These are phyloP conservation scores for Hydrozoanthus tunicans DNA, from an alignment of 64 coral and sea anemone genomes.

Conservation along the genomic window DNA sequence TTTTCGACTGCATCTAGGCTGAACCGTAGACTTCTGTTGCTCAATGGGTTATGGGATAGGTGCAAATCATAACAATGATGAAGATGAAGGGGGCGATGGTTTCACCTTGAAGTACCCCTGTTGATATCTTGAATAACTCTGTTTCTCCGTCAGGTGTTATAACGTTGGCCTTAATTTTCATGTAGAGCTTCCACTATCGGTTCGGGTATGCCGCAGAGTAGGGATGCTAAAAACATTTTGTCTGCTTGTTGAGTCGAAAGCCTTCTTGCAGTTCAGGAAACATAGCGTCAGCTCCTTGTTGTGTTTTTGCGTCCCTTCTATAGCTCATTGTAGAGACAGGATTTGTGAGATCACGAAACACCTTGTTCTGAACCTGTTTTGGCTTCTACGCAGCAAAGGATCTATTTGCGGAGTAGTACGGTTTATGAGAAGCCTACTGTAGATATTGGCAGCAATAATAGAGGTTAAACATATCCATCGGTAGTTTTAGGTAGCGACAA, in stretches of 20 bases:
- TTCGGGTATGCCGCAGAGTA: constrained; percentile 43
- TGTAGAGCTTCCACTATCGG: constrained; percentile 39
- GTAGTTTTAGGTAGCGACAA: constrained; percentile 26
- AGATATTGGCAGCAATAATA: constrained; percentile 20
- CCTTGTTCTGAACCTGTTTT: constrained; percentile 53
- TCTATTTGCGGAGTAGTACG: not conserved
- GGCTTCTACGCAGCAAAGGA: constrained; percentile 29
- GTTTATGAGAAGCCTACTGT: constrained; percentile 25
- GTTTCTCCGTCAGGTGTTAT: constrained; percentile 15
- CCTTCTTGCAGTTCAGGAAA: constrained; percentile 1
- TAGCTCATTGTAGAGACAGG: constrained; percentile 15
- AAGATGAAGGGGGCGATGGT: constrained; percentile 10
- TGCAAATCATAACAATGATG: not conserved
- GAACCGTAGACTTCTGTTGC: not conserved
- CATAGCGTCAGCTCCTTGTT: constrained; percentile 51
- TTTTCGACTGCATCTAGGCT: not conserved
- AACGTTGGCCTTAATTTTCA: constrained; percentile 1
- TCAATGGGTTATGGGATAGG: not conserved
- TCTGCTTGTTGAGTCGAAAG: constrained; percentile 22
- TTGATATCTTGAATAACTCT: constrained; percentile 22
- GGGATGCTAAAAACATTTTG: constrained; percentile 45
- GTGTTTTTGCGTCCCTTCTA: constrained; percentile 26
- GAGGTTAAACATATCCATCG: constrained; percentile 10
- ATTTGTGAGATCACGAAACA: constrained; percentile 30
- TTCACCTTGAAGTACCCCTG: constrained; percentile 15